phyloP scores from a whole-genome alignment of 2,888 invertebrate species.

The Patella ulyssiponensis region DNA sequence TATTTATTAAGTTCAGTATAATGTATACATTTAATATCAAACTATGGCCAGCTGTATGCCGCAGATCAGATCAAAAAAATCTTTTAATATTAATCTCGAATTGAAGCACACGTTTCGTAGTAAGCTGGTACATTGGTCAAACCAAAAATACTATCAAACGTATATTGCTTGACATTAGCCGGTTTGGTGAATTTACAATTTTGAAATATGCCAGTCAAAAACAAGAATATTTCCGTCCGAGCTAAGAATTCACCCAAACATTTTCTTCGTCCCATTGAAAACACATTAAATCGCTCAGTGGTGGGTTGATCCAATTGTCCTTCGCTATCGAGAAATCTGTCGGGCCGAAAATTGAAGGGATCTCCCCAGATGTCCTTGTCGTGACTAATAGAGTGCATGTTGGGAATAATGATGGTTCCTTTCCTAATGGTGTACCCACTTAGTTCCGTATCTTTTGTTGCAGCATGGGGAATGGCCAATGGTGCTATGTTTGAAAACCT shows the following conservation, averaged over 20 bases:
- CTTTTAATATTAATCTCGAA: not conserved
- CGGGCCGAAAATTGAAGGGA: slow-evolving; percentile 36
- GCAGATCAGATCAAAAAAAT: no score
- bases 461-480: slow-evolving; percentile 47
- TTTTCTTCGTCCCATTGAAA: slow-evolving; percentile 47
- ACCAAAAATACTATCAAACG: slow-evolving; percentile 22
- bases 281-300: slow-evolving; percentile 40
- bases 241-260: slow-evolving; percentile 59
- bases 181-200: slow-evolving; percentile 32
- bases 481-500: slow-evolving; percentile 42
- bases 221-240: slow-evolving; percentile 49
- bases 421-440: slow-evolving; percentile 35
- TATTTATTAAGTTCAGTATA: no score
- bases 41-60: no score
- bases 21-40: no score
- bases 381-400: slow-evolving; percentile 28
- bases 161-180: not conserved
- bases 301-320: slow-evolving; percentile 20
- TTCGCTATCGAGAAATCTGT: slow-evolving; percentile 27
- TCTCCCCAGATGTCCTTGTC: slow-evolving; percentile 36
- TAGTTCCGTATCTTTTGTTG: slow-evolving; percentile 33
- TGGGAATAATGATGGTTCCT: slow-evolving; percentile 37
- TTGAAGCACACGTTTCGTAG: slow-evolving; percentile 13
- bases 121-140: slow-evolving; percentile 17
- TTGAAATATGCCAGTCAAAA: slow-evolving; percentile 46